These are phyloP conservation scores for Agriopis marginaria DNA, from an alignment of 2,888 invertebrate genomes.

Conservation along the genomic window DNA sequence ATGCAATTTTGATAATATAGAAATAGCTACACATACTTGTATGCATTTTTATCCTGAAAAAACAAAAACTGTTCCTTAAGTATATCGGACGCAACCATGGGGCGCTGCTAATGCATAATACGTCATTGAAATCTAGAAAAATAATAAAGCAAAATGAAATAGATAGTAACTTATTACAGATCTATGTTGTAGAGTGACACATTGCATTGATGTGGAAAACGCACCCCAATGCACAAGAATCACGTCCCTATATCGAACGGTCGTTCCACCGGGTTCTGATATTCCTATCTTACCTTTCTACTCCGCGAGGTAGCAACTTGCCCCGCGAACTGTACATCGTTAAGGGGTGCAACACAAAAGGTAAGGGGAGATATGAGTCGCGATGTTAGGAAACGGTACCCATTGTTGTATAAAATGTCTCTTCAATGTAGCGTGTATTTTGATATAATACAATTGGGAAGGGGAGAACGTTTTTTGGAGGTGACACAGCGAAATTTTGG, in stretches of 20 bases:
- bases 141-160: too few relatives aligned
- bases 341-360: slow-evolving; percentile 40
- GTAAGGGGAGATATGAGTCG: slow-evolving; percentile 40
- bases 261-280: slow-evolving; percentile 6
- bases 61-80: too few relatives aligned
- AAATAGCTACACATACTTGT: too few relatives aligned
- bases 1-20: too few relatives aligned
- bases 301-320: slow-evolving; percentile 10
- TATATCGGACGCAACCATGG: too few relatives aligned
- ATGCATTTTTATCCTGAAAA: too few relatives aligned
- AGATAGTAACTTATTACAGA: too few relatives aligned
- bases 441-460: slow-evolving; percentile 16
- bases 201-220: neutral
- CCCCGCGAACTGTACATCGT: slow-evolving; percentile 28
- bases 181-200: too few relatives aligned
- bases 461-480: slow-evolving; percentile 14
- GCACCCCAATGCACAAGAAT: neutral
- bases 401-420: slow-evolving; percentile 44
- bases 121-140: too few relatives aligned
- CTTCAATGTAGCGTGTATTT: slow-evolving; percentile 32
- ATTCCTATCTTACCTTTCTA: neutral
- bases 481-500: slow-evolving; percentile 18
- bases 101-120: too few relatives aligned
- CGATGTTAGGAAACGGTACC: slow-evolving; percentile 28
- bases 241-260: neutral